Conservation (phyloP, 2,888 invertebrate genomes). For the Drosophila imparisetae region DNA sequence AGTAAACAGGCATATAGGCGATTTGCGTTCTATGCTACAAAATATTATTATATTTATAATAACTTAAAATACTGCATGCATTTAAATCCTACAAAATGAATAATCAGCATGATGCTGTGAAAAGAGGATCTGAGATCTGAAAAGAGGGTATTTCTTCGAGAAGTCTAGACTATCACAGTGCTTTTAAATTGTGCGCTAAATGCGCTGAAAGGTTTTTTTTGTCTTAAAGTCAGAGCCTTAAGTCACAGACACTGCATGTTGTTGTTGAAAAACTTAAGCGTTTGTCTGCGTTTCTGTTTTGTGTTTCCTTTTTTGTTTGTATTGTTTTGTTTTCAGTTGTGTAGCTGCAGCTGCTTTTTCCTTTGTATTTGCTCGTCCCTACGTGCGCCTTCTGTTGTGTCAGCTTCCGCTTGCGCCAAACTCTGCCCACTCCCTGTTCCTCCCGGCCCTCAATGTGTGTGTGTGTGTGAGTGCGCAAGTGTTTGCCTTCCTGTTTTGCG, state of each 20-base stretch:
- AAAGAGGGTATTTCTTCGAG: background rate
- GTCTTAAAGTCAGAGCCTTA: slow-evolving; percentile 17
- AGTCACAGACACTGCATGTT: slow-evolving; percentile 40
- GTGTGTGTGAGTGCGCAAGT: slow-evolving; percentile 19
- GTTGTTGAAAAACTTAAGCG: slow-evolving; percentile 37
- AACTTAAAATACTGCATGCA: background rate
- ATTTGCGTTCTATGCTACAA: background rate
- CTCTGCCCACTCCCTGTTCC: background rate
- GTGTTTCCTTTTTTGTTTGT: slow-evolving; percentile 25
- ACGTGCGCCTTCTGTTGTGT: slow-evolving; percentile 44
- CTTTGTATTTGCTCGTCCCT: slow-evolving; percentile 57
- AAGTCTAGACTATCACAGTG: background rate
- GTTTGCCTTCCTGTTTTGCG: slow-evolving; percentile 65
- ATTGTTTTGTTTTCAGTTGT: slow-evolving; percentile 17
- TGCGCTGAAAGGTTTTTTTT: slow-evolving; percentile 11
- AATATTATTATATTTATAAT: background rate
- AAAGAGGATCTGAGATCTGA: background rate
- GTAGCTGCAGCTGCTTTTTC: slow-evolving; percentile 65
- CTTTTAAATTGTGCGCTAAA: slow-evolving; percentile 2
- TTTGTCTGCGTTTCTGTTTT: slow-evolving; percentile 48
- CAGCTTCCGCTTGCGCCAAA: slow-evolving; percentile 72
- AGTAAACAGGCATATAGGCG: too few relatives aligned
- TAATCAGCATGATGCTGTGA: background rate
- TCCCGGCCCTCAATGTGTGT: background rate
- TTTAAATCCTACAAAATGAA: background rate